phyloP scores from a whole-genome alignment of 2,113 vertebrate species.

The Fukomys damarensis region DNA sequence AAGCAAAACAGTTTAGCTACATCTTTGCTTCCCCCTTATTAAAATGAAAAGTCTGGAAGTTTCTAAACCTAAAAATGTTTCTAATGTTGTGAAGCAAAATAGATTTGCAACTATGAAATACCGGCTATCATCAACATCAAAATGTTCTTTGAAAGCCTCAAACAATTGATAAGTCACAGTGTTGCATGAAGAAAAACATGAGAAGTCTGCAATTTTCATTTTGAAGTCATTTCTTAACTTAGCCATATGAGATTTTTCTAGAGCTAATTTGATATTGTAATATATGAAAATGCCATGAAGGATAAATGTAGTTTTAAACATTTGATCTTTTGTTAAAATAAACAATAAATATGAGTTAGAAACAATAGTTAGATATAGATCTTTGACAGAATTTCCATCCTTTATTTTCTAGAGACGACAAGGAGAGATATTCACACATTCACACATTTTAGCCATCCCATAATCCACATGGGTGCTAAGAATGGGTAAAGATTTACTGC shows the following conservation, averaged over 20 bases:
- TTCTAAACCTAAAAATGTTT: background rate
- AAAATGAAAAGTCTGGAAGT: background rate
- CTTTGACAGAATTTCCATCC: background rate
- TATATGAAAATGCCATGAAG: background rate
- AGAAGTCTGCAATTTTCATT: background rate
- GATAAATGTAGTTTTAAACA: background rate
- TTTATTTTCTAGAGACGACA: background rate
- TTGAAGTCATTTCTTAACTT: conserved; percentile 39
- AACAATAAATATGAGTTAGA: background rate
- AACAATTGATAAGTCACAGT: background rate
- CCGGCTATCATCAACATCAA: background rate
- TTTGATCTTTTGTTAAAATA: conserved; percentile 15
- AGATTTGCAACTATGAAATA: conserved; percentile 3
- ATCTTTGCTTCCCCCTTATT: background rate
- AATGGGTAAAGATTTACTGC: background rate
- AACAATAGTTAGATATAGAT: background rate
- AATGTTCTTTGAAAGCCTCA: background rate
- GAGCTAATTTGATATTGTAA: background rate
- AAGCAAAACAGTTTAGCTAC: background rate
- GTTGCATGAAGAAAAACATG: background rate
- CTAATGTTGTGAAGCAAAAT: background rate
- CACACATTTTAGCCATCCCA: background rate
- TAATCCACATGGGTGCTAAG: background rate
- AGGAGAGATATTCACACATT: background rate
- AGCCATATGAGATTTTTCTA: background rate